Percentiles rank a stretch among this genome's conserved stretches.
phyloP scores from a whole-genome alignment of 2,888 invertebrate genomes.

The Criorhina ranunculi region DNA sequence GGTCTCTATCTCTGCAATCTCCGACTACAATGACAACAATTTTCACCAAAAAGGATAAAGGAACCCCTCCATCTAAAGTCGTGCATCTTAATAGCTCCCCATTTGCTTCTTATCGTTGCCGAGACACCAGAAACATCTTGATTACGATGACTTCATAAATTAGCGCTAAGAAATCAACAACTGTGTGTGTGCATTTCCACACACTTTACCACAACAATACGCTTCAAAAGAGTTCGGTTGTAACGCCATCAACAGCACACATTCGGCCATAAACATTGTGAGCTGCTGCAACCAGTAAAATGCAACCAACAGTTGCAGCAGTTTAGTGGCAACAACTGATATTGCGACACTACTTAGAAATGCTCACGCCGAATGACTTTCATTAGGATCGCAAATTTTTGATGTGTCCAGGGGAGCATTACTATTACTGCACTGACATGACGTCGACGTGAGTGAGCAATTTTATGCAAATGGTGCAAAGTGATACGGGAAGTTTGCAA shows the following conservation, averaged over 20 bases:
- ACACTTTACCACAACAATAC: slow-evolving; percentile 48
- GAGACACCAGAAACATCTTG: slow-evolving; percentile 42
- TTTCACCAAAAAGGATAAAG: too few relatives aligned
- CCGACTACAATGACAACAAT: too few relatives aligned
- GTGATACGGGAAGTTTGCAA: too few relatives aligned
- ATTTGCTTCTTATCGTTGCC: slow-evolving; percentile 16
- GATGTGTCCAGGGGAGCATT: not conserved
- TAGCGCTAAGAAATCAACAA: slow-evolving; percentile 32
- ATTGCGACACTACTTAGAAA: slow-evolving; percentile 36
- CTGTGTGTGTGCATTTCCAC: slow-evolving; percentile 6
- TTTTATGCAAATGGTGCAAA: too few relatives aligned
- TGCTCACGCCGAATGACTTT: slow-evolving; percentile 45
- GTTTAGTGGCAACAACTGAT: slow-evolving; percentile 10
- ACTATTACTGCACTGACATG: too few relatives aligned
- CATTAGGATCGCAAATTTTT: slow-evolving; percentile 42
- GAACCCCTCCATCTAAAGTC: too few relatives aligned
- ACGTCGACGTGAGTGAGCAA: too few relatives aligned
- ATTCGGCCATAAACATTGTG: slow-evolving; percentile 6
- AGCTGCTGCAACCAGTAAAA: slow-evolving; percentile 33
- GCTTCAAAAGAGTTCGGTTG: slow-evolving; percentile 9
- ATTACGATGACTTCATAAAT: slow-evolving; percentile 45
- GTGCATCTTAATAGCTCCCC: too few relatives aligned
- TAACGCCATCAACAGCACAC: slow-evolving; percentile 16
- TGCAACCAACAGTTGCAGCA: slow-evolving; percentile 42
- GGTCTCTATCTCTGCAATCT: too few relatives aligned